Evolutionary conservation across 2,888 invertebrate species (phyloP), one percentile per base, ranked within the genome.

Genomic region (Molanna angustata): DNA sequence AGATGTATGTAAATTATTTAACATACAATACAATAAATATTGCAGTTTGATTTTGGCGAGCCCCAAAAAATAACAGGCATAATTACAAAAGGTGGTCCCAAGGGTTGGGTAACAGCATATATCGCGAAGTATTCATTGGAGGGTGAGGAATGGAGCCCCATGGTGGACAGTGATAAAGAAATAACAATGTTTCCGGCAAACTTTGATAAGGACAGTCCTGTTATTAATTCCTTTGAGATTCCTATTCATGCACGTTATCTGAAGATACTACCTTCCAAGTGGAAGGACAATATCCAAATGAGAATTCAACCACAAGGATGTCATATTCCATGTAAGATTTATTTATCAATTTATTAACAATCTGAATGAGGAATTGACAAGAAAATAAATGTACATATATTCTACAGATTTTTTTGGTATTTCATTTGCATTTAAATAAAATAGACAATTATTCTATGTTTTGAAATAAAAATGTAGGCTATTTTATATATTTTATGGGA

Each of bases 271-370:
- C 93, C 93, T 0, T 64, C 76, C 0, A 82, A 83, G 47, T 93
- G 90, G 90, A 78, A 84, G 33, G 72, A 81, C 3, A 80, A 78
- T 55, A 85, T 92, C 22, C 86, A 88, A 61, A 74, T 94, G 68
- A 80, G 85, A 52, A 69, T 86, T 0, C 91, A 94, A 63, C 80
- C 92, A 0, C 72, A 85, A 11, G 93, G 93, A 4, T 94, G 94
- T 66, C 31, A 37, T 9, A n/a, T n/a, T n/a, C n/a, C n/a, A n/a
- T n/a, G n/a, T n/a, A n/a, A n/a, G n/a, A n/a, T n/a, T n/a, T n/a
- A n/a, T n/a, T n/a, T n/a, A n/a, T n/a, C n/a, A n/a, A n/a, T n/a
- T n/a, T n/a, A n/a, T n/a, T n/a, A n/a, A n/a, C n/a, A n/a, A n/a
- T n/a, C n/a, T n/a, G n/a, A n/a, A 31, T 19, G n/a, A n/a, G n/a